These are phyloP conservation scores for Drymonia ruficornis DNA, from an alignment of 2,888 invertebrate genomes.

Conservation along the genomic window DNA sequence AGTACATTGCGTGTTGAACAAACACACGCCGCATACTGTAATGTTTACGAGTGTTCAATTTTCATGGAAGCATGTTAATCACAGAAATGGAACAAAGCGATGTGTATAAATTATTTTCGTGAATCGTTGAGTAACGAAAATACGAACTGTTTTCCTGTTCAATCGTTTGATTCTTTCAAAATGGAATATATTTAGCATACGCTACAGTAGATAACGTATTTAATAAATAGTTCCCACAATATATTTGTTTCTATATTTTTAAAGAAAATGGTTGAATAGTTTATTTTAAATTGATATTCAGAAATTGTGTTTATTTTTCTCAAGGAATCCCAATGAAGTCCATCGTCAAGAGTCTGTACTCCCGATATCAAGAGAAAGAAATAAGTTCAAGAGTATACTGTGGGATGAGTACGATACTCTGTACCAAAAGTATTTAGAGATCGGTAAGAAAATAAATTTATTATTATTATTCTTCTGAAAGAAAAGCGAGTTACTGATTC, in stretches of 20 bases:
- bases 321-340: conserved; percentile 94
- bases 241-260: no score
- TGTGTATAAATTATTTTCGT: conserved; percentile 46
- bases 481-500: conserved; percentile 11
- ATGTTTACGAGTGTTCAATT: conserved; percentile 8
- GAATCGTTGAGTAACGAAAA: conserved; percentile 31
- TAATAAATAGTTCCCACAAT: no score
- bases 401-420: conserved; percentile 97
- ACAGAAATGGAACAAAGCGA: conserved; percentile 36
- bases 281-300: no score
- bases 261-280: no score
- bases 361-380: conserved; percentile 92
- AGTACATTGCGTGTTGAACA: conserved; percentile 35
- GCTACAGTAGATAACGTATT: background rate
- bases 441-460: conserved; percentile 88
- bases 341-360: conserved; percentile 91
- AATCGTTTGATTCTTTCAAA: background rate
- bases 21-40: conserved; percentile 9
- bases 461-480: no score
- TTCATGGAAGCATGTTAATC: conserved; percentile 31
- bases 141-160: conserved; percentile 11
- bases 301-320: background rate
- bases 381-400: conserved; percentile 91
- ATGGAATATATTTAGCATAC: conserved; percentile 4
- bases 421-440: conserved; percentile 96